Evolutionary conservation across 2,888 invertebrate genomes (phyloP).

Genomic region (Apodemia mormo): DNA sequence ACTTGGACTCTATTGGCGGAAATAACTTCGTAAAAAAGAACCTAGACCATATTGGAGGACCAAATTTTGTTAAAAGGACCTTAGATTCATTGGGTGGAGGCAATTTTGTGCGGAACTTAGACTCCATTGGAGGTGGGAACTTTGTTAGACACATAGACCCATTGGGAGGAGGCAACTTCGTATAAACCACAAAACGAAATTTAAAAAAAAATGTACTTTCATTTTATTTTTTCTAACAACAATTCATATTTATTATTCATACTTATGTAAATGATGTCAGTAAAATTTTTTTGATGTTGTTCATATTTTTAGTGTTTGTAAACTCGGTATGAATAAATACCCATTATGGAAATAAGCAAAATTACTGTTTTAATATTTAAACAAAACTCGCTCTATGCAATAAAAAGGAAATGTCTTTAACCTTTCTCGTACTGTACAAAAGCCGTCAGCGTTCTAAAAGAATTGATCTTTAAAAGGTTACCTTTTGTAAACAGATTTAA

Average conservation of each 20-base stretch:
- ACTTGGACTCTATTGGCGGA: slow-evolving; percentile 65
- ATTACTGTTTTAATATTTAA: background rate
- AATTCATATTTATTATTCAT: slow-evolving; percentile 33
- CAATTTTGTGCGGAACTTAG: slow-evolving; percentile 69
- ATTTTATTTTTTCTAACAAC: slow-evolving; percentile 41
- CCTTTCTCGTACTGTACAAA: slow-evolving; percentile 1
- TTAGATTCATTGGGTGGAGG: slow-evolving; percentile 70
- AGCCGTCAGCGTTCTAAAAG: background rate
- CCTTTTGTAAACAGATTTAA: slow-evolving; percentile 2
- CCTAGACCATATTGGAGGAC: slow-evolving; percentile 68
- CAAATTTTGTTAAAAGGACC: slow-evolving; percentile 66
- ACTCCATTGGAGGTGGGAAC: slow-evolving; percentile 77
- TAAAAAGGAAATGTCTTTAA: slow-evolving; percentile 5
- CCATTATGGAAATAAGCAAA: background rate
- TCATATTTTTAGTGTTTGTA: slow-evolving; percentile 29
- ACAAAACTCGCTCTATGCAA: background rate
- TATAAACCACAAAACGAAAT: slow-evolving; percentile 43
- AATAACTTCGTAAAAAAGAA: slow-evolving; percentile 70
- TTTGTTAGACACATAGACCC: slow-evolving; percentile 65
- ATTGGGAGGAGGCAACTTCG: slow-evolving; percentile 66
- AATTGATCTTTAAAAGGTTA: background rate
- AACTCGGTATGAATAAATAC: slow-evolving; percentile 21
- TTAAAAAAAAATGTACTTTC: background rate
- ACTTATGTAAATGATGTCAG: slow-evolving; percentile 35
- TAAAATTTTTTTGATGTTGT: slow-evolving; percentile 25